Percentiles rank a stretch among this genome's conserved stretches.
Conservation (phyloP, 2,113 vertebrate species). For the Gymnobelideus leadbeateri region DNA sequence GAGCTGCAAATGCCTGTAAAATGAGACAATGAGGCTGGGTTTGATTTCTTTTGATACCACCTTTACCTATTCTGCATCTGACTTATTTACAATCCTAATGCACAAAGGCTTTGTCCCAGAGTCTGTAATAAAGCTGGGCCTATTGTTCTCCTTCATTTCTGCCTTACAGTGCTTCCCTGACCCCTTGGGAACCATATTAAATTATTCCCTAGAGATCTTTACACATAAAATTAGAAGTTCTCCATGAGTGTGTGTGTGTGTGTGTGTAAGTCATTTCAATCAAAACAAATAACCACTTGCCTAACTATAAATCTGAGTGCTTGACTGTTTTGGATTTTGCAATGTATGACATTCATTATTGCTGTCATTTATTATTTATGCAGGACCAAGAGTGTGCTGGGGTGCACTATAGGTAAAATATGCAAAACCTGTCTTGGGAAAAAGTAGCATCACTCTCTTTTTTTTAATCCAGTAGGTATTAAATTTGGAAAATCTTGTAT, state of each 20-base stretch:
- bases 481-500: not conserved
- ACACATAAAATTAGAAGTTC: not conserved
- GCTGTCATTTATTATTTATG: not conserved
- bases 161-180: constrained; percentile 39
- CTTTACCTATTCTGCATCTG: not conserved
- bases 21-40: constrained; percentile 38
- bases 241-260: not conserved
- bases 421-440: not conserved
- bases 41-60: constrained; percentile 47
- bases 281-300: not conserved
- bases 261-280: not conserved
- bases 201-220: constrained; percentile 18
- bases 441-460: not conserved
- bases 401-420: not conserved
- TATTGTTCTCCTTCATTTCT: constrained; percentile 53
- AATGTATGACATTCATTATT: rapidly evolving
- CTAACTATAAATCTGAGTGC: not conserved
- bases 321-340: not conserved
- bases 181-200: not conserved
- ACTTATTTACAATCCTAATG: constrained; percentile 46
- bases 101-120: constrained; percentile 48
- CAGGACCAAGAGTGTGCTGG: rapidly evolving
- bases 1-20: constrained; percentile 45
- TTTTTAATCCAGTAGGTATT: not conserved
- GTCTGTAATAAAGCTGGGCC: constrained; percentile 10